These are phyloP conservation scores for Tylochromis polylepis DNA, from an alignment of 2,113 vertebrate species.

Conservation along the genomic window DNA sequence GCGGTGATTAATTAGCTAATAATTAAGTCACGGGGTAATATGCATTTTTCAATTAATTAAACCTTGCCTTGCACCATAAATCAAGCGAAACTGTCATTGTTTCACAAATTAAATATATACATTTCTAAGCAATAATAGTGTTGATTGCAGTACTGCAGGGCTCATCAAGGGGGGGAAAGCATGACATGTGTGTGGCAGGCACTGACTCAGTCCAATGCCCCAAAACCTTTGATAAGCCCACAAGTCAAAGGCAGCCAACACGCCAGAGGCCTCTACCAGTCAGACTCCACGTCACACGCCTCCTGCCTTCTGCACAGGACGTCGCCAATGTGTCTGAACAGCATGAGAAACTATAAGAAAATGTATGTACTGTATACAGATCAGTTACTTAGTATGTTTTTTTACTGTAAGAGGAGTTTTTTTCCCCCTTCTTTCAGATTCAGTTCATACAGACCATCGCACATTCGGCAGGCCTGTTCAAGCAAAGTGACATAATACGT, in stretches of 20 bases:
- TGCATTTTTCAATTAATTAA: conserved; percentile 77
- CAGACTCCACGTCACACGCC: conserved; percentile 34
- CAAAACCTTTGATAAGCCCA: conserved; percentile 55
- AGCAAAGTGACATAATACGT: conserved; percentile 55
- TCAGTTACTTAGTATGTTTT: conserved; percentile 1
- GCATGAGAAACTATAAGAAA: background rate
- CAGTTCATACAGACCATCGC: conserved; percentile 34
- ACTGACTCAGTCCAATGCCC: conserved; percentile 63
- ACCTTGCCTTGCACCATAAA: conserved; percentile 69
- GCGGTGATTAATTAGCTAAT: conserved; percentile 72
- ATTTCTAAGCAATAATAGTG: conserved; percentile 66
- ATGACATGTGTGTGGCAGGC: conserved; percentile 63
- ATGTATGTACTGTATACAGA: background rate
- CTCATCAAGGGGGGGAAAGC: conserved; percentile 51
- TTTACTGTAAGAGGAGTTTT: background rate
- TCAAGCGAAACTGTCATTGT: conserved; percentile 72
- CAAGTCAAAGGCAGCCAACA: conserved; percentile 24
- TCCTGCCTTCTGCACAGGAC: conserved; percentile 3
- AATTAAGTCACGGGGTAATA: conserved; percentile 74
- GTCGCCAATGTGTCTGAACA: background rate
- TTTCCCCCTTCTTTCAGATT: background rate
- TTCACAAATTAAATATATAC: conserved; percentile 73
- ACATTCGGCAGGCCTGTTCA: conserved; percentile 27
- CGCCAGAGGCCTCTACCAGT: conserved; percentile 44
- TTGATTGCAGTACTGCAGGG: conserved; percentile 68